Evolutionary conservation across 2,888 invertebrate genomes (phyloP).

Genomic region (Habroteleia sp.): DNA sequence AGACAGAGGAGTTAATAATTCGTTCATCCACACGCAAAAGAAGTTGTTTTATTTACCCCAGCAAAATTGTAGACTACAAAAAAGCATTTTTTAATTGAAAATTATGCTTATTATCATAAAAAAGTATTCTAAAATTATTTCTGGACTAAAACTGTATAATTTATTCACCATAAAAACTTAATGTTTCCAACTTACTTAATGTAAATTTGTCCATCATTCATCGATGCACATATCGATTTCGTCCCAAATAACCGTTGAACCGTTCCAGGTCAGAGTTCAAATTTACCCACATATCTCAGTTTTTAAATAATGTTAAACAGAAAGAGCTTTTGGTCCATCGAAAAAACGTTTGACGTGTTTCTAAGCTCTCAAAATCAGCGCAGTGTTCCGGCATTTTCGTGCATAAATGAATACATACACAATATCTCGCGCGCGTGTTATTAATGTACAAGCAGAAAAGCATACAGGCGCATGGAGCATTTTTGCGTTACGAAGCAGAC

Average conservation of each 20-base stretch:
- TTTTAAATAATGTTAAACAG: constrained; percentile 20
- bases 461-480: constrained; percentile 53
- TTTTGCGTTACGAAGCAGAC: constrained; percentile 60
- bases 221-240: constrained; percentile 34
- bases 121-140: no score
- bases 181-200: no score
- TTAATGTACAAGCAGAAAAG: constrained; percentile 54
- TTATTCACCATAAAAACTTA: no score
- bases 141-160: no score
- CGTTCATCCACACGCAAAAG: no score
- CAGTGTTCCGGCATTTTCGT: constrained; percentile 46
- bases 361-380: constrained; percentile 40
- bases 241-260: constrained; percentile 17
- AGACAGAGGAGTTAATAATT: no score
- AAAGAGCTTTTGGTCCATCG: constrained; percentile 9
- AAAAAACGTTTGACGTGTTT: constrained; percentile 47
- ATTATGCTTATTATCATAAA: no score
- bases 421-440: constrained; percentile 41
- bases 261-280: constrained; percentile 31
- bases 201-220: no score
- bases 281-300: constrained; percentile 11
- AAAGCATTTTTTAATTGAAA: no score
- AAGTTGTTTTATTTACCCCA: no score
- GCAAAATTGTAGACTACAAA: no score
- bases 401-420: constrained; percentile 45